A percentile compares a stretch with the other conserved stretches of the same genome.
Conservation (phyloP, 2,797 vertebrate species). For the Spea hammondii region DNA sequence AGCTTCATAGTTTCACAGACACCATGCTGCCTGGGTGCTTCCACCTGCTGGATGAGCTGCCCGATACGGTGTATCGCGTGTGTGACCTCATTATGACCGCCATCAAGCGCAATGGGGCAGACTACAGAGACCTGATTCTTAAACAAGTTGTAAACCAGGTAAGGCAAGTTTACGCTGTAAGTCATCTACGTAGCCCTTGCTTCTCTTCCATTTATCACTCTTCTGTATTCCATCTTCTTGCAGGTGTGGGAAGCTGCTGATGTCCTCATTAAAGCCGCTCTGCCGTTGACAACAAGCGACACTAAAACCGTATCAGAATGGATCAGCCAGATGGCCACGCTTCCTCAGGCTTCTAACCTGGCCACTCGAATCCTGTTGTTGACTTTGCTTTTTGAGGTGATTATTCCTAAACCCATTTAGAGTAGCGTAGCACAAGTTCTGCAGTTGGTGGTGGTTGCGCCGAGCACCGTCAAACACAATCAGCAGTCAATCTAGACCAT, state of each 20-base stretch:
- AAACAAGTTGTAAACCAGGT: conserved; percentile 93
- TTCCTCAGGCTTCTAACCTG: conserved; percentile 91
- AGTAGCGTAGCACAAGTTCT: too few species aligned
- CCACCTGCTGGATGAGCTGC: conserved; percentile 89
- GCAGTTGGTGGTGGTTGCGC: too few species aligned
- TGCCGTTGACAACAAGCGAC: conserved; percentile 90
- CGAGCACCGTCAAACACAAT: too few species aligned
- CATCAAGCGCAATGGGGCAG: conserved; percentile 87
- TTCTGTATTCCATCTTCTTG: conserved; percentile 9
- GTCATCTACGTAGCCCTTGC: too few species aligned
- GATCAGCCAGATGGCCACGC: conserved; percentile 91
- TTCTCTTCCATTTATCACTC: too few species aligned
- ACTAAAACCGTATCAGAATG: conserved; percentile 93
- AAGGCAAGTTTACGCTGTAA: conserved; percentile 40
- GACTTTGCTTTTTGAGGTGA: conserved; percentile 90
- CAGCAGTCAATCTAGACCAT: too few species aligned
- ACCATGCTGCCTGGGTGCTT: conserved; percentile 93
- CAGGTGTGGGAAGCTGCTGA: conserved; percentile 95
- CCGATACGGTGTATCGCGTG: conserved; percentile 90
- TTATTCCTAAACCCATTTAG: not conserved
- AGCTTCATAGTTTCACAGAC: conserved; percentile 88
- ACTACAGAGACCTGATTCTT: conserved; percentile 89
- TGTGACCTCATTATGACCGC: conserved; percentile 94
- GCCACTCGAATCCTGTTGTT: conserved; percentile 91
- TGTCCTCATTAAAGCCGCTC: conserved; percentile 88